Evolutionary conservation across 1,140 invertebrate species (phyloP).

Genomic region (Bradynema listronoti): DNA sequence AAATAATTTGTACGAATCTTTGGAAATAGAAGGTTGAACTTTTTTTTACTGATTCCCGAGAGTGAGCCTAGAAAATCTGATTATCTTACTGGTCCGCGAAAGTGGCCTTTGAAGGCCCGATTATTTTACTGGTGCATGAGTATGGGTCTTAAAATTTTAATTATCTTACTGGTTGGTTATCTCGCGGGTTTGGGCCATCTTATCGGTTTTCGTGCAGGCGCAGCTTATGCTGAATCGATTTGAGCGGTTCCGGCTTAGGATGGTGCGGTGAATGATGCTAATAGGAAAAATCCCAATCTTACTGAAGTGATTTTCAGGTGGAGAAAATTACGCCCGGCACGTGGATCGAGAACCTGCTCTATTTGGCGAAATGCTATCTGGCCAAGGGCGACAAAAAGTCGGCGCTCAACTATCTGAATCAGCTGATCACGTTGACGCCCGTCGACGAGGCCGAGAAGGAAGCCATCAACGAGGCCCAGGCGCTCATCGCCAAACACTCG

Average conservation of each 20-base stretch:
- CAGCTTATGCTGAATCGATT: too few species aligned
- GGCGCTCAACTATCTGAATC: slow-evolving; percentile 25
- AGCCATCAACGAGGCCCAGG: slow-evolving; percentile 28
- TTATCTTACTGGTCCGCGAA: neutral
- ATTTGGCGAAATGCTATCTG: slow-evolving; percentile 57
- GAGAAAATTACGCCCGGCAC: slow-evolving; percentile 42
- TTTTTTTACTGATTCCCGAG: too few species aligned
- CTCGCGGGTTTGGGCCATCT: too few species aligned
- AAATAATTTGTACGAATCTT: too few species aligned
- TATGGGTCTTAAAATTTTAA: too few species aligned
- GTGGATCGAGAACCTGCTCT: slow-evolving; percentile 60
- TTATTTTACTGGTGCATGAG: too few species aligned
- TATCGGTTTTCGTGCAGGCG: too few species aligned
- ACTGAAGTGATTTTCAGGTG: neutral
- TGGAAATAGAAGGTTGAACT: too few species aligned
- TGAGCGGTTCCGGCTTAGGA: too few species aligned
- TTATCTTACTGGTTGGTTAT: too few species aligned
- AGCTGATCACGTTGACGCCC: slow-evolving; percentile 10
- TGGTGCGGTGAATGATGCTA: too few species aligned
- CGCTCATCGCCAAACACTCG: slow-evolving; percentile 30
- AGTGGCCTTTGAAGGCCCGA: too few species aligned
- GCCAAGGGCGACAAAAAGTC: slow-evolving; percentile 38
- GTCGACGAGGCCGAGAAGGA: slow-evolving; percentile 37
- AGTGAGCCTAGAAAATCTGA: neutral
- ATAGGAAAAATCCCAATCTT: neutral